Conservation (phyloP, 92 coral and sea anemone species). For the Palythoa grandis region DNA sequence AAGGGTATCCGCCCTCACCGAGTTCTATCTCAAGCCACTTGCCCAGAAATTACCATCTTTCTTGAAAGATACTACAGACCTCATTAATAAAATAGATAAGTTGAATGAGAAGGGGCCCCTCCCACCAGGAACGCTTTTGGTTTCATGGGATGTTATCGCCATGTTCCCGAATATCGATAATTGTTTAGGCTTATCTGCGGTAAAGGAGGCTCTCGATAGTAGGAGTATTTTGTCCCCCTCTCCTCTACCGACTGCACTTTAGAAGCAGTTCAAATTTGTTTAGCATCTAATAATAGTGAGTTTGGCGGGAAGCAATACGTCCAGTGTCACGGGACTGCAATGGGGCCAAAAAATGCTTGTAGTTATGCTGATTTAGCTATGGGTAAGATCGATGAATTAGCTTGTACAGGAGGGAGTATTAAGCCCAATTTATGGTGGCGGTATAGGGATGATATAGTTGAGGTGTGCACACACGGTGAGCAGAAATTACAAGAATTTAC, state of each 20-base stretch:
- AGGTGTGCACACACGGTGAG: conserved; percentile 25
- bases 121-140: neutral
- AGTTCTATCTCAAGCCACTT: neutral
- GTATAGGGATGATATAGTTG: conserved; percentile 41
- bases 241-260: conserved; percentile 13
- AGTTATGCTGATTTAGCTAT: neutral
- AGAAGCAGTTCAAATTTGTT: conserved; percentile 18
- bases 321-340: no score
- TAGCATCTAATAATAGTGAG: neutral
- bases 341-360: no score
- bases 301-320: neutral
- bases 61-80: neutral
- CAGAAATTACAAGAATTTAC: conserved; percentile 40
- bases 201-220: neutral
- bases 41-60: neutral
- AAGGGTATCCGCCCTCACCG: neutral
- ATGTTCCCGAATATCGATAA: neutral
- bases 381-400: conserved; percentile 22
- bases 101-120: neutral
- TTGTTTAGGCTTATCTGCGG: conserved; percentile 9
- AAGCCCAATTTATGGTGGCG: conserved; percentile 26
- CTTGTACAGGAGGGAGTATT: conserved; percentile 12
- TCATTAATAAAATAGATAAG: neutral
- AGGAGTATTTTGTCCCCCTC: conserved; percentile 11
- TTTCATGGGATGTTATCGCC: neutral